Evolutionary conservation across 30 jellyfish, hydroid and myxozoan species (phyloP), one percentile per base, ranked within the genome.

Genomic region (Sanderia malayensis): DNA sequence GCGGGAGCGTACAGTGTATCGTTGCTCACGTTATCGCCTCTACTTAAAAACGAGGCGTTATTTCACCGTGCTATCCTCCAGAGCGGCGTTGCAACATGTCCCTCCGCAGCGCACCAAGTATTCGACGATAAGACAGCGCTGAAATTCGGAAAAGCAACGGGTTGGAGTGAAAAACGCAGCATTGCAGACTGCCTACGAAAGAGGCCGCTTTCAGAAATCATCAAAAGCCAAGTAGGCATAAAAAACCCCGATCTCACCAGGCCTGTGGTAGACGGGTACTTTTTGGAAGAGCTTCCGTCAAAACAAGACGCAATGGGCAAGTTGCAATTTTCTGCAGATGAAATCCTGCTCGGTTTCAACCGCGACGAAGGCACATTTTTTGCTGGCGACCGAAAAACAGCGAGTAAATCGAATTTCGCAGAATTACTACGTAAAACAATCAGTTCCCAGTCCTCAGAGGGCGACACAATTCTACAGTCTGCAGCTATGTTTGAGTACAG

Each of bases 1-100:
- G 87, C 87, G 4, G 87, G 87, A 1, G 79, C 87, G 15, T 58
- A 57, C 13, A n/a, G 70, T 28, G 72, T 29, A 17, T 33, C 79
- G 17, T 1, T 75, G n/a, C 55, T 75, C 0, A 17, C 61, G 70
- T 41, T 60, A 8, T 75, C 87, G 27, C 87, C 87, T 18, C 25
- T 64, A 18, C 22, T 71, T 1, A 73, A 73, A 46, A 41, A 41
- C 15, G 55, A 41, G 55, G 85, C 71, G 24, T 58, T 75, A 0
- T 75, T 75, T 31, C 26, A 22, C 4, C 79, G 79, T 0, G 70
- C 68, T 47, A 75, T 75, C 7, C 47, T 63, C 2, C 70, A 61
- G 34, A 58, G 79, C 27, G 87, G 87, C 25, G 32, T 61, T 0
- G 74, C 85, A 2, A 11, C 44, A n/a, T 30, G n/a, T 61, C 17